A percentile compares a stretch with the other conserved stretches of the same genome.
Conservation (phyloP, 1,140 invertebrate species). For the Lepidurus packardi region DNA sequence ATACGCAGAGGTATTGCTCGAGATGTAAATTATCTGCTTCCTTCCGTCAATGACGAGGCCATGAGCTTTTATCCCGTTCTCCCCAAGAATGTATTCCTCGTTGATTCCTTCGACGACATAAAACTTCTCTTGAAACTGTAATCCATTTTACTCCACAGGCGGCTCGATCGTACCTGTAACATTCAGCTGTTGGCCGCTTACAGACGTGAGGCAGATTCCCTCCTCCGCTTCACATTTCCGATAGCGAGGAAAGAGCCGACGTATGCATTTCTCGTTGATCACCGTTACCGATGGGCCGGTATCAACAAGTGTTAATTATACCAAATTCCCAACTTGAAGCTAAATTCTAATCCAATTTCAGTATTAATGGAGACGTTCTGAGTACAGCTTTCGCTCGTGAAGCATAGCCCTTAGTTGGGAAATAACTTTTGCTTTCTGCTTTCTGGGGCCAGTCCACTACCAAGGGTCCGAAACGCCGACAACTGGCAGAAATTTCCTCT, state of each 20-base stretch:
- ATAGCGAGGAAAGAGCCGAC: not conserved
- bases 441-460: too few species aligned
- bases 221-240: not conserved
- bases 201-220: not conserved
- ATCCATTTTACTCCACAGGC: not conserved
- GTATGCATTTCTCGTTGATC: not conserved
- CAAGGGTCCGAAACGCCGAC: too few species aligned
- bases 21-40: not conserved
- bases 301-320: not conserved
- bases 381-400: not conserved
- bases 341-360: not conserved
- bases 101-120: not conserved
- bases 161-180: not conserved
- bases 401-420: too few species aligned
- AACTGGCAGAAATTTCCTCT: too few species aligned
- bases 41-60: not conserved
- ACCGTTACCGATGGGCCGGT: not conserved
- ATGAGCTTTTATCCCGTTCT: not conserved
- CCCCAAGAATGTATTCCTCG: not conserved
- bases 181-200: not conserved
- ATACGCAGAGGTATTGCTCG: not conserved
- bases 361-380: not conserved
- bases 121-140: not conserved
- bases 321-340: not conserved
- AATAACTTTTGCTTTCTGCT: too few species aligned